Evolutionary conservation across 1,140 invertebrate genomes (phyloP).

Genomic region (Pseudomyrmex sp.): DNA sequence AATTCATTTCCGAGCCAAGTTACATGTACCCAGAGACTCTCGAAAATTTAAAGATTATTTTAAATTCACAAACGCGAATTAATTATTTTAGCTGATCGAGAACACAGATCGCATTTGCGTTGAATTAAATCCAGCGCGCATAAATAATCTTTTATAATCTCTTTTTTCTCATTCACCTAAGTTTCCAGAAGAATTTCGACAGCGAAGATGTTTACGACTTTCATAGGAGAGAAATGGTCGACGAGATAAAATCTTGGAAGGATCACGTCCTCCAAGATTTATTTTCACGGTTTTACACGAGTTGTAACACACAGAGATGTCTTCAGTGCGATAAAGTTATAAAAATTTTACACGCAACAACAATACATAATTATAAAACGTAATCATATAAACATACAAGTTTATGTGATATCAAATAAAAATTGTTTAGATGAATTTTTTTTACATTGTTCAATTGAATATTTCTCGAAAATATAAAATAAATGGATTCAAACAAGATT

Average conservation of each 20-base stretch:
- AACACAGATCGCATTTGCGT: neutral
- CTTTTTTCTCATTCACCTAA: conserved; percentile 33
- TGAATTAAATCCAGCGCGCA: conserved; percentile 55
- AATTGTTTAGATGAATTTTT: too few relatives aligned
- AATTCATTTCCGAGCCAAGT: neutral
- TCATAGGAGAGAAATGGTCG: conserved; percentile 26
- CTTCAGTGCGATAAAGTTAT: neutral
- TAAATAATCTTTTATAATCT: conserved; percentile 29
- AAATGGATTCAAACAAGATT: too few relatives aligned
- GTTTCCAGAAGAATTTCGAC: conserved; percentile 37
- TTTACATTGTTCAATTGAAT: too few relatives aligned
- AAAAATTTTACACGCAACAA: neutral
- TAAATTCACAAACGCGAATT: neutral
- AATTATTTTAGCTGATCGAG: conserved; percentile 52
- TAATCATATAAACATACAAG: neutral
- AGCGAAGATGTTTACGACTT: conserved; percentile 51
- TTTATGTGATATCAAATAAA: too few relatives aligned
- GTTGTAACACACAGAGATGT: neutral
- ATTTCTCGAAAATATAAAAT: too few relatives aligned
- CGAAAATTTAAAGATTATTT: neutral
- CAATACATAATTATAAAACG: neutral
- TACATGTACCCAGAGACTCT: neutral
- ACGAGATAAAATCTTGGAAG: conserved; percentile 53
- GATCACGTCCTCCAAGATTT: conserved; percentile 34
- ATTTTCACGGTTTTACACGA: neutral